A percentile compares a stretch with the other conserved stretches of the same genome.
These are phyloP conservation scores for Dermatemys mawii DNA, from an alignment of 2,113 vertebrate species.

Conservation along the genomic window DNA sequence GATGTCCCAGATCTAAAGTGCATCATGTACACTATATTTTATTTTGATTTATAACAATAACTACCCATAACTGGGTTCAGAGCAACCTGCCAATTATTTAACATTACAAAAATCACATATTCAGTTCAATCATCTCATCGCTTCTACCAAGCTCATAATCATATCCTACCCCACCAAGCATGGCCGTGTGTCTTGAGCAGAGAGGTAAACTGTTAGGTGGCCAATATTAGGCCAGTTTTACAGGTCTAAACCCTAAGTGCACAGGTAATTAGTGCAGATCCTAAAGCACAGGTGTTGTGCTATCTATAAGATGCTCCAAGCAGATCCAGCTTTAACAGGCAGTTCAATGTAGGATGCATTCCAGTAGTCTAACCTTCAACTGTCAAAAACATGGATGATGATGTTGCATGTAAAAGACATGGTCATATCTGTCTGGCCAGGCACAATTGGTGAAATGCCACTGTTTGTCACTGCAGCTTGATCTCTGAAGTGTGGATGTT, in stretches of 20 bases:
- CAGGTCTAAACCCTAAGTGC: not conserved
- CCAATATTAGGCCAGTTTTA: not conserved
- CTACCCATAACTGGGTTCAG: too few species aligned
- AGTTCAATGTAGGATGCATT: too few species aligned
- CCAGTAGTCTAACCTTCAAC: too few species aligned
- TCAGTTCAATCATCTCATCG: too few species aligned
- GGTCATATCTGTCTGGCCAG: not conserved
- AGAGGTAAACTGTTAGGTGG: not conserved
- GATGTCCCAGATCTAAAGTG: too few species aligned
- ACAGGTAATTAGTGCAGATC: not conserved
- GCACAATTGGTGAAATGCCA: not conserved
- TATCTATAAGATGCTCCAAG: not conserved
- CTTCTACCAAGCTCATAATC: too few species aligned
- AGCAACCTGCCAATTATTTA: too few species aligned
- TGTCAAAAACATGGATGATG: too few species aligned
- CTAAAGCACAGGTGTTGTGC: accelerated
- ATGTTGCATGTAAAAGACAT: not conserved
- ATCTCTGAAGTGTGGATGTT: not conserved
- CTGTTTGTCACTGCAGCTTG: not conserved
- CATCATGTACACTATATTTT: too few species aligned
- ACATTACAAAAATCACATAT: too few species aligned
- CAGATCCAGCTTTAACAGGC: not conserved
- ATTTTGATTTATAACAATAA: too few species aligned
- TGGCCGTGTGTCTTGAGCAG: not conserved
- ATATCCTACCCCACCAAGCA: too few species aligned